Percentiles rank a stretch among this genome's conserved stretches.
phyloP scores from a whole-genome alignment of 2,888 invertebrate genomes.

The Drosophila limbata region DNA sequence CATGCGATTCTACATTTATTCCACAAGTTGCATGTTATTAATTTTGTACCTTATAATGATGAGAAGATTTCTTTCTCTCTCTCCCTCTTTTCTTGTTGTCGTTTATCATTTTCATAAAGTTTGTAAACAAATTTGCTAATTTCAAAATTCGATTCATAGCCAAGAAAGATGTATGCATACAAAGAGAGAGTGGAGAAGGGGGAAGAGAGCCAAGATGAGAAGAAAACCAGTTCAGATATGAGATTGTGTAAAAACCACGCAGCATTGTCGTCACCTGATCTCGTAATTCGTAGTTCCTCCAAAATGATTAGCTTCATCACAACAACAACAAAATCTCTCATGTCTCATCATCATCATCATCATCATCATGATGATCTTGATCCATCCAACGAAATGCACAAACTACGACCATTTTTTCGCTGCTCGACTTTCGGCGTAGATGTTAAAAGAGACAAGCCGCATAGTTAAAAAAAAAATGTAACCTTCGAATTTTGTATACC shows the following conservation, averaged over 20 bases:
- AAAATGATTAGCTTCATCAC: slow-evolving; percentile 29
- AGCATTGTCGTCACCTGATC: slow-evolving; percentile 54
- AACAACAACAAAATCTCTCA: slow-evolving; percentile 10
- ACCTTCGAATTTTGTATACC: slow-evolving; percentile 9
- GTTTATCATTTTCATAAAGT: slow-evolving; percentile 22
- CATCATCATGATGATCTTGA: slow-evolving; percentile 12
- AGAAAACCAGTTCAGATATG: slow-evolving; percentile 53
- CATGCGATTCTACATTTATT: slow-evolving; percentile 8
- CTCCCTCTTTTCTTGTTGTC: slow-evolving; percentile 5
- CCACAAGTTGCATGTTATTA: slow-evolving; percentile 24
- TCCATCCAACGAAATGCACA: slow-evolving; percentile 9
- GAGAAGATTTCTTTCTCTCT: slow-evolving; percentile 1
- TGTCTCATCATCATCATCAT: slow-evolving; percentile 7
- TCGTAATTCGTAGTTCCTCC: slow-evolving; percentile 47
- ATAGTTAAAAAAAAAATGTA: background rate
- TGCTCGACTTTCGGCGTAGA: slow-evolving; percentile 52
- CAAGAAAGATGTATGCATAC: background rate
- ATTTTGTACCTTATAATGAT: slow-evolving; percentile 5
- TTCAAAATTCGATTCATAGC: slow-evolving; percentile 24
- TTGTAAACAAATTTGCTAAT: slow-evolving; percentile 43
- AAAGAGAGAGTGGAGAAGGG: background rate
- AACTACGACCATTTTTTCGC: slow-evolving; percentile 16
- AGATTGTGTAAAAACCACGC: slow-evolving; percentile 58
- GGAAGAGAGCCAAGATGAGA: background rate
- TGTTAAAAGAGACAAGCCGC: slow-evolving; percentile 50